Base-by-base conservation (phyloP, 2,797 vertebrate genomes). In the Champsocephalus gunnari region DNA sequence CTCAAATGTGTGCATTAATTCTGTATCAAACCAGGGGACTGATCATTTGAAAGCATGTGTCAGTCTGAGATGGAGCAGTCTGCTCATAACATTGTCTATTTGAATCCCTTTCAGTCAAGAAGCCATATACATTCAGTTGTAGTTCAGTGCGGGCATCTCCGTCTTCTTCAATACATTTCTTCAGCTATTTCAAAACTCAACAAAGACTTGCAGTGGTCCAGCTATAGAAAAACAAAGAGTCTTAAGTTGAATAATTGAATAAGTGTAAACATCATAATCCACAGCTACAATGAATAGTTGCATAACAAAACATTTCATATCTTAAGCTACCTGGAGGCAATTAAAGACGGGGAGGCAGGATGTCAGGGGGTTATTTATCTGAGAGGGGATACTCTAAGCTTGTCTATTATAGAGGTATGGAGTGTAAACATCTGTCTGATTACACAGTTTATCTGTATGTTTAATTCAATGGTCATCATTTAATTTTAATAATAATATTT, bases 61-160 rank as follows among this genome's bases (percentile, higher is more conserved):
- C 64, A 32, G 53, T 75, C 32, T 69, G 65, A 71, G 14, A 69
- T 41, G 21, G 88, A 93, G 75, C 89, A 96, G 14, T 13, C 9
- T 64, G 66, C 55, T 57, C 32, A 51, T 81, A 66, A 75, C 77
- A 80, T 78, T 58, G 65, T 84, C 70, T 81, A 67, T 82, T 84
- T 85, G 68, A 75, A 80, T 83, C 53, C 28, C 47, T 21, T 28
- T 63, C 63, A 48, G 63, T 77, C 17, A 71, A 60, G 50, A 60
- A 59, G 54, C 11, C 38, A 43, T 55, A 28, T n/a, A 45, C 45
- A 56, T 64, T 68, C 79, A 19, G 38, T 56, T 62, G 54, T 51
- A 63, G 61, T 51, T 70, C 58, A 62, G 54, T 44, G 24, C 45
- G 60, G 51, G 48, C 61, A n/a, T 73, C 11, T 62, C 48, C 19